Conservation (phyloP, 2,797 vertebrate species). For the Uromys caudimaculatus region DNA sequence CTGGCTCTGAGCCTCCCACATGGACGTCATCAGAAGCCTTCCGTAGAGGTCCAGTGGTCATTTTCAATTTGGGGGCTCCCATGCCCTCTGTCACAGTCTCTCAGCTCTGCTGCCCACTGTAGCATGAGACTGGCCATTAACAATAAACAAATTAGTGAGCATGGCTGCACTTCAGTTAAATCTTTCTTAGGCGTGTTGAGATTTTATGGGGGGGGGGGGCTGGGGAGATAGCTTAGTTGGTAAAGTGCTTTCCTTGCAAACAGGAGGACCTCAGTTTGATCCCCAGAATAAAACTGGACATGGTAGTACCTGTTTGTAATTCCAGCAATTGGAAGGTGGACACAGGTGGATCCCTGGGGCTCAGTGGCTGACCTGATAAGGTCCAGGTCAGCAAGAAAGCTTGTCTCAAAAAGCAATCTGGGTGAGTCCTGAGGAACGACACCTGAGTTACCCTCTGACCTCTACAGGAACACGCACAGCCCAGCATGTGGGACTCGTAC, state of each 20-base stretch:
- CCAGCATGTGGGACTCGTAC: neutral
- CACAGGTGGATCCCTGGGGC: neutral
- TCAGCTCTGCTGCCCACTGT: neutral
- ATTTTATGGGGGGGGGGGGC: neutral
- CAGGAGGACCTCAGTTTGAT: neutral
- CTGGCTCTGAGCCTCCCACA: neutral
- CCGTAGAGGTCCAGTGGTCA: neutral
- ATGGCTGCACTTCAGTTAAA: neutral
- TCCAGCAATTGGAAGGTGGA: neutral
- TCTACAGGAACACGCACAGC: neutral
- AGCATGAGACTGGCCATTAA: neutral
- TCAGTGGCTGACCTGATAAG: neutral
- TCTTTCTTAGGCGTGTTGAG: neutral
- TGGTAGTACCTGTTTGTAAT: neutral
- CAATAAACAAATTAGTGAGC: neutral
- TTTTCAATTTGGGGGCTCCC: slow-evolving; percentile 14
- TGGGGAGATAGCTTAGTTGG: neutral
- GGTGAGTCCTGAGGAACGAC: neutral
- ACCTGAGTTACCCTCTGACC: neutral
- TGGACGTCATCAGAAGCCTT: neutral
- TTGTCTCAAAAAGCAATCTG: neutral
- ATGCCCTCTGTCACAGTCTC: slow-evolving; percentile 40
- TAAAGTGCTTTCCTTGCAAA: neutral
- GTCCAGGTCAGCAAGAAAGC: neutral
- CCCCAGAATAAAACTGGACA: neutral